Base-by-base conservation (phyloP, 1,140 invertebrate genomes). In the Leptopilina boulardi region DNA sequence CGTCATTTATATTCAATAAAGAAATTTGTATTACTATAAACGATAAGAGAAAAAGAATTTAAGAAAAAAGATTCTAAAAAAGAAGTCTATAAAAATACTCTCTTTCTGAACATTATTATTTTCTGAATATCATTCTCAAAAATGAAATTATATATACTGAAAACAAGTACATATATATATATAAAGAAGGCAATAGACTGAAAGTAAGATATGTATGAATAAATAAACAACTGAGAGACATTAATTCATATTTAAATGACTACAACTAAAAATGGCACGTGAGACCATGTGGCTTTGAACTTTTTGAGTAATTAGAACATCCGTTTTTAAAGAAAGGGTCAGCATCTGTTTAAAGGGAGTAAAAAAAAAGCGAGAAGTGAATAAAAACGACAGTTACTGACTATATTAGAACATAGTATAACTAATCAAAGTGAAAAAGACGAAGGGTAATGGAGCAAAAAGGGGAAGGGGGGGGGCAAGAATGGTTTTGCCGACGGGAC, bases 221-320 rank as follows among this genome's bases (percentile, higher is more conserved):
- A 23, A 66, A 30, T 15, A 30, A 26, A 66, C 3, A n/a, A n/a
- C 26, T 66, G 3, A 13, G 11, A 13, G 47, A 51, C 15, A 4
- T n/a, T 66, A 66, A 66, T 66, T 66, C 59, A 66, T 30, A 66
- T 66, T 66, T 66, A 66, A 66, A 66, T 66, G 2, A 66, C 13
- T 66, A 66, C 3, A 54, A n/a, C 2, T n/a, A n/a, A 26, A 21
- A 3, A 15, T 13, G 59, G 21, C 59, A 66, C 59, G 59, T 23
- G 23, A 66, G 59, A 66, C 26, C 5, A 1, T n/a, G 13, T 23
- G 4, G 15, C 21, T 30, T 54, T n/a, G 0, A 8, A n/a, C 5
- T 18, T 13, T 30, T 30, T 66, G 26, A 66, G 59, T 66, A 66
- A 66, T 66, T 66, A 66, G 59, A 66, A 66, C 59, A 66, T 66